Base-by-base conservation (phyloP, 2,113 vertebrate genomes). In the Cyprinodon tularosa region DNA sequence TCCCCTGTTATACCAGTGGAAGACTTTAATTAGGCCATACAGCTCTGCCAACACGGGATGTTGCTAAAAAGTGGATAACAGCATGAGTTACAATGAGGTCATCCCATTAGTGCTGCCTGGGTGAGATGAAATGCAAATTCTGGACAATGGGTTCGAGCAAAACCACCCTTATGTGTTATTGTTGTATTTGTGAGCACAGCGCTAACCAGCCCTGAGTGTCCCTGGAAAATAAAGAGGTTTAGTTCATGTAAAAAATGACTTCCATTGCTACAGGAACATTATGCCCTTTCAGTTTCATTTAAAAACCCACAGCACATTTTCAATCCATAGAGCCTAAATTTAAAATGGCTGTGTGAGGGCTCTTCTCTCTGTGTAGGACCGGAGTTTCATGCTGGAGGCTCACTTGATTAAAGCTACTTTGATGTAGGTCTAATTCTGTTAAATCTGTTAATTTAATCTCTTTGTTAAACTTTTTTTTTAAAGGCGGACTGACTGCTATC, bases 401-500 rank as follows among this genome's bases (percentile, higher is more conserved):
- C 13, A 29, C 40, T 86, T 78, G 42, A 86, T 80, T n/a, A 78
- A 84, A 83, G 53, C 57, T 7, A 42, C 82, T 90, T 88, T 89
- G 71, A 90, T 86, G 76, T 66, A 3, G 3, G 3, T 3, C 66
- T 81, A 74, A 74, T 38, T 65, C 78, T 68, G 84, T 79, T 61
- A 86, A 44, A 9, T 42, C 2, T 76, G 68, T 74, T 81, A 3
- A 88, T 84, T 87, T 81, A 79, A 81, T 78, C 44, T 70, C 80
- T 80, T 68, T 83, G 81, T 83, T 71, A 74, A 76, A 83, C 77
- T 84, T 8, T 68, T 74, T 74, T 83, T 86, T 85, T 82, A 70
- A 71, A 75, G 0, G 38, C 37, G 45, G 71, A 59, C 65, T 81
- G 75, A 63, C 71, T 17, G 53, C 39, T 42, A 63, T 73, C 66